phyloP scores from a whole-genome alignment of 2,113 vertebrate genomes.

The Rutilus rutilus region DNA sequence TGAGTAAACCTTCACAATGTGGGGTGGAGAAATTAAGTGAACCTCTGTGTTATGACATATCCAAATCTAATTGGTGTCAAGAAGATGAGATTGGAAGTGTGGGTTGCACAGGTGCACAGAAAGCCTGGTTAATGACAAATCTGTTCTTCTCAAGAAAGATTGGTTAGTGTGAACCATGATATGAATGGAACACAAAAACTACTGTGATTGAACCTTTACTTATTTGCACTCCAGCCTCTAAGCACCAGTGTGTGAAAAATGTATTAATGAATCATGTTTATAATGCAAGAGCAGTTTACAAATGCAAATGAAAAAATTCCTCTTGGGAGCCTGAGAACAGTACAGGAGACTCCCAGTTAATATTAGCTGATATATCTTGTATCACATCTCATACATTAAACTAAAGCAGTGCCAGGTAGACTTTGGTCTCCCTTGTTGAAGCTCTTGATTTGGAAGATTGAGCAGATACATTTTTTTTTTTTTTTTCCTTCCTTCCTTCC shows the following conservation, averaged over 20 bases:
- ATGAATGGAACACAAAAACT: not conserved
- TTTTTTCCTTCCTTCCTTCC: too few relatives aligned
- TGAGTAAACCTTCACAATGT: not conserved
- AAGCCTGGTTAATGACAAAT: not conserved
- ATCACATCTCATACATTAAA: too few relatives aligned
- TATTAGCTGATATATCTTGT: too few relatives aligned
- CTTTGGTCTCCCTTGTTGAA: too few relatives aligned
- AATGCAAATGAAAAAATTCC: slow-evolving; percentile 13
- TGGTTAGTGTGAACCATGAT: not conserved
- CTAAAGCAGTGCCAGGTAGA: too few relatives aligned
- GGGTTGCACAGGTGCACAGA: not conserved
- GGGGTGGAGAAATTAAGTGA: not conserved
- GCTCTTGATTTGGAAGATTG: too few relatives aligned
- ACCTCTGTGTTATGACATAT: not conserved
- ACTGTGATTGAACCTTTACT: not conserved
- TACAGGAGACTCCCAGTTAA: not conserved
- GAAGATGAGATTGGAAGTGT: not conserved
- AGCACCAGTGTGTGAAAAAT: not conserved
- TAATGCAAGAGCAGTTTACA: not conserved
- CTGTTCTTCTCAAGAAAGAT: not conserved
- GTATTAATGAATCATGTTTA: not conserved
- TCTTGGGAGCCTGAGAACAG: not conserved
- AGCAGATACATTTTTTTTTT: too few relatives aligned
- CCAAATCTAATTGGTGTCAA: not conserved
- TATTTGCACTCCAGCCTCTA: not conserved